Base-by-base conservation (phyloP, 2,797 vertebrate genomes). In the Artibeus jamaicensis region DNA sequence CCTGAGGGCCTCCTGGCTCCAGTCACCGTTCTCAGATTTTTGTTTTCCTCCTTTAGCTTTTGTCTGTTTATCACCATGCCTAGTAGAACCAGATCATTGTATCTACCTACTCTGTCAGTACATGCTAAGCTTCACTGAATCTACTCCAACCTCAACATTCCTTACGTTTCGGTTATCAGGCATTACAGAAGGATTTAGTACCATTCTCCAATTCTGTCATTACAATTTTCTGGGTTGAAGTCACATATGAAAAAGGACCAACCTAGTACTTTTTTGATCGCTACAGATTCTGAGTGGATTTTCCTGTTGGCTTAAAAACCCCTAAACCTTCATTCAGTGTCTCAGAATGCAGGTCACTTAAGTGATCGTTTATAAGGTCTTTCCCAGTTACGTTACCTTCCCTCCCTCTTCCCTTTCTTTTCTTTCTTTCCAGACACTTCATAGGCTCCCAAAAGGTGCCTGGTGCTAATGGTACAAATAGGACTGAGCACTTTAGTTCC, bases 81-180 rank as follows among this genome's bases (percentile, higher is more conserved):
- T 88, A 22, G 22, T 48, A 93, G 48, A 57, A 48, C 89, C 82
- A 76, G 74, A 74, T 86, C 55, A 74, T 78, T 73, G 11, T 55
- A 32, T 87, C 37, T 77, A 62, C 67, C 55, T 44, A 9, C 32
- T 65, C 19, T 78, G 73, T 84, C 48, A 79, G 34, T 89, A 46
- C 37, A n/a, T 32, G 46, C 91, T 82, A 22, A 29, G 34, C 22
- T 71, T 93, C 89, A 71, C 26, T 55, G 67, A 94, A 71, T 79
- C 24, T 59, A 12, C 77, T 84, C 65, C 70, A 96, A 48, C 50
- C 21, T 39, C 62, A 86, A 65, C 50, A 59, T 89, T 93, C 91
- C 79, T 73, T 78, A 94, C 86, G 14, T 73, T 92, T 84, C 62
- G 70, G 26, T 79, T 93, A 88, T 86, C 93, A 76, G 29, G 7